phyloP scores from a whole-genome alignment of 2,888 invertebrate species.

The Sarcophaga carnaria region DNA sequence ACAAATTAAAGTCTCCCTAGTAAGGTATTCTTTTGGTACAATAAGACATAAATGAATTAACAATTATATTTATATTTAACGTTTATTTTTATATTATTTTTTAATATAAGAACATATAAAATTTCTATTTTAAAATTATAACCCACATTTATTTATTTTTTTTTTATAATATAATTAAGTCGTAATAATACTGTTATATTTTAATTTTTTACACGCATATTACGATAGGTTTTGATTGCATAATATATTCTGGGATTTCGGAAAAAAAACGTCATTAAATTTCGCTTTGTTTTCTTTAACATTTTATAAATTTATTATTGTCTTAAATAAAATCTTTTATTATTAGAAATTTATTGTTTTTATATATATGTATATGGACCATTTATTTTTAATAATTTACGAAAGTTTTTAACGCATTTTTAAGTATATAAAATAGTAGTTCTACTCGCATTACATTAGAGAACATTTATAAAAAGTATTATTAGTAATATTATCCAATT shows the following conservation, averaged over 20 bases:
- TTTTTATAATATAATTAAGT: neutral
- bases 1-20: too few species aligned
- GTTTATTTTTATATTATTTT: slow-evolving; percentile 13
- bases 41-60: neutral
- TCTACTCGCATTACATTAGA: too few species aligned
- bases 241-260: neutral
- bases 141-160: slow-evolving; percentile 6
- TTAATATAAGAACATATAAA: slow-evolving; percentile 13
- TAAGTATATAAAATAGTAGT: too few species aligned
- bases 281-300: neutral
- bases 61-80: slow-evolving; percentile 10
- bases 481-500: too few species aligned
- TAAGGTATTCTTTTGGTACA: too few species aligned
- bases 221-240: neutral
- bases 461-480: too few species aligned
- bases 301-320: neutral
- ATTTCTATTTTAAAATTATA: slow-evolving; percentile 12
- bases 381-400: neutral
- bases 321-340: neutral
- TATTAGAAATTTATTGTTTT: too few species aligned
- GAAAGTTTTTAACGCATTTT: too few species aligned
- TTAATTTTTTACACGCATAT: neutral
- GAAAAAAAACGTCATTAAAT: too few species aligned
- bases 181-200: slow-evolving; percentile 16
- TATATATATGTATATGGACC: slow-evolving; percentile 16